These are phyloP conservation scores for Drosophila kambysellisi DNA, from an alignment of 2,888 invertebrate genomes.

Conservation along the genomic window DNA sequence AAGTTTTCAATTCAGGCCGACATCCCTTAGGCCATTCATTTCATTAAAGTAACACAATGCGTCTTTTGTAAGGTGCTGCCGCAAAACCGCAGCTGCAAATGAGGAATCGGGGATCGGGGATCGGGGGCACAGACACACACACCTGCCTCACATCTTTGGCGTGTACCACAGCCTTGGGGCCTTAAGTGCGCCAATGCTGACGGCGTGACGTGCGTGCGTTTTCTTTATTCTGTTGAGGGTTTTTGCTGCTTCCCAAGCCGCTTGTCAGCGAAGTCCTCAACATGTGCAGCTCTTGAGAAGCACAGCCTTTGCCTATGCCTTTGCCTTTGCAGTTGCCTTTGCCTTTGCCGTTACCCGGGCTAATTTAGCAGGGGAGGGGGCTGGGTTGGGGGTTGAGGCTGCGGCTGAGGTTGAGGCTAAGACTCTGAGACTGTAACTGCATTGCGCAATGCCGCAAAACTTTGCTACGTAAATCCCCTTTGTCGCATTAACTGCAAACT, in stretches of 20 bases:
- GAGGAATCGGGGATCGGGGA: conserved; percentile 36
- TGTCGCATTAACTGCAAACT: conserved; percentile 79
- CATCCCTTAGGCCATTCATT: conserved; percentile 71
- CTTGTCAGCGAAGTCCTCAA: conserved; percentile 45
- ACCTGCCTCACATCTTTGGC: conserved; percentile 22
- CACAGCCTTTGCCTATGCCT: conserved; percentile 14
- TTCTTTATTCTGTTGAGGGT: conserved; percentile 71
- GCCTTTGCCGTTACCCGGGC: conserved; percentile 40
- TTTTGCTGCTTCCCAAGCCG: conserved; percentile 32
- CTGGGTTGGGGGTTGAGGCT: conserved; percentile 22
- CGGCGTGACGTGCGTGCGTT: conserved; percentile 77
- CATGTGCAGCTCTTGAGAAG: conserved; percentile 46
- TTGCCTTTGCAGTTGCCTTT: conserved; percentile 39
- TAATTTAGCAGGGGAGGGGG: conserved; percentile 52
- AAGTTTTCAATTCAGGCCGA: conserved; percentile 38
- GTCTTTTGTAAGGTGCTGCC: conserved; percentile 63
- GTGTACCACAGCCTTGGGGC: conserved; percentile 63
- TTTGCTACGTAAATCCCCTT: conserved; percentile 77
- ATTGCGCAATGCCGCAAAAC: conserved; percentile 72
- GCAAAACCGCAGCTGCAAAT: conserved; percentile 63
- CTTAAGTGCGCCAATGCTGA: conserved; percentile 73
- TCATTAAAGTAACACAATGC: conserved; percentile 76
- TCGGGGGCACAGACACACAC: conserved; percentile 21
- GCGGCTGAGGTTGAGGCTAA: conserved; percentile 30
- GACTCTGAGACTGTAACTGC: conserved; percentile 52